Percentiles rank a stretch among this genome's conserved stretches.
phyloP scores from a whole-genome alignment of 2,888 invertebrate genomes.

The Lordiphosa andalusiaca region DNA sequence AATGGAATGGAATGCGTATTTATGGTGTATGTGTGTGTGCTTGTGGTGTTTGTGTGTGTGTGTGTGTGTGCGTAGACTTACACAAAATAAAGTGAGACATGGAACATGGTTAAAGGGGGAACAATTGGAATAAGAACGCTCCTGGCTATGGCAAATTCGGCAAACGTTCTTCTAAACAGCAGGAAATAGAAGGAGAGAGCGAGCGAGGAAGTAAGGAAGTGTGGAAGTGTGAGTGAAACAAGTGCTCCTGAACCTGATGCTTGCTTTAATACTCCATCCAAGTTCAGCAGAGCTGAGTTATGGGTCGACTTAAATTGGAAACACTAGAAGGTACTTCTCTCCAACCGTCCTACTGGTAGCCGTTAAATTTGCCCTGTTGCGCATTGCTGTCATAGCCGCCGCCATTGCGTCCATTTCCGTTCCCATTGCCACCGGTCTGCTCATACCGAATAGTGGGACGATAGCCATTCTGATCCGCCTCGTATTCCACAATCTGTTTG shows the following conservation, averaged over 20 bases:
- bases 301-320: constrained; percentile 53
- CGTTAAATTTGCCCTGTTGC: constrained; percentile 74
- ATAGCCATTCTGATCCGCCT: constrained; percentile 86
- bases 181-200: neutral
- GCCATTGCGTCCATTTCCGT: constrained; percentile 51
- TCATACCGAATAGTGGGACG: constrained; percentile 86
- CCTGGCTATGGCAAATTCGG: constrained; percentile 74
- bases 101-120: constrained; percentile 30
- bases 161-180: constrained; percentile 36
- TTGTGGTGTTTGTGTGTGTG: constrained; percentile 47
- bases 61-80: constrained; percentile 60
- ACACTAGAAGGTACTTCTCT: constrained; percentile 40
- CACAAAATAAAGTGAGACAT: constrained; percentile 74
- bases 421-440: constrained; percentile 80
- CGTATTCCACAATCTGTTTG: constrained; percentile 86
- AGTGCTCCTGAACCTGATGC: constrained; percentile 24
- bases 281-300: constrained; percentile 56
- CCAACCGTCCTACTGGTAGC: constrained; percentile 68
- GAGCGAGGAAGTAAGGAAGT: neutral
- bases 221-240: constrained; percentile 28
- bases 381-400: constrained; percentile 75
- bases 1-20: constrained; percentile 17
- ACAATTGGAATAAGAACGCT: constrained; percentile 33
- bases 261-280: constrained; percentile 54
- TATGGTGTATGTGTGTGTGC: constrained; percentile 23